Percentiles rank a stretch among this genome's conserved stretches.
Conservation (phyloP, 2,113 vertebrate species). For the Oxyruncus cristatus region DNA sequence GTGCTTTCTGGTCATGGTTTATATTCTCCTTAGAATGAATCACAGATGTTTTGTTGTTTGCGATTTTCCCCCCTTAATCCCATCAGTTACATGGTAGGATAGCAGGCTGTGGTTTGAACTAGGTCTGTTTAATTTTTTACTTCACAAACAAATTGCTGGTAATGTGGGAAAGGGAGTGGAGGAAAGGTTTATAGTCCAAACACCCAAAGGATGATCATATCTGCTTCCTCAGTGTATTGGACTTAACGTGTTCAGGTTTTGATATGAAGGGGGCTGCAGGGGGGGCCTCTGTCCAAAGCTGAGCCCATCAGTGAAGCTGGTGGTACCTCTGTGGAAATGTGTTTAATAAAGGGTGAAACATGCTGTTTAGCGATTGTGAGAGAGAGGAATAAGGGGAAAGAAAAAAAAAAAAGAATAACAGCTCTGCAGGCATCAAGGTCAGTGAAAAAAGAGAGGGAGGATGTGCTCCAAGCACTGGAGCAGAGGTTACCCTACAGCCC, state of each 20-base stretch:
- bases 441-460: background rate
- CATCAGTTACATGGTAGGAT: background rate
- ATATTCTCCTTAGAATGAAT: background rate
- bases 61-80: background rate
- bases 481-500: background rate
- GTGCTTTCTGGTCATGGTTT: constrained; percentile 30
- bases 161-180: background rate
- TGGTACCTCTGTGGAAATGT: background rate
- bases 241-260: background rate
- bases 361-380: background rate
- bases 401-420: background rate
- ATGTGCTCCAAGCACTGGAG: background rate
- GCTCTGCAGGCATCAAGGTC: background rate
- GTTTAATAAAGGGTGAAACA: background rate
- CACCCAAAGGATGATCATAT: background rate
- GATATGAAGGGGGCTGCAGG: background rate
- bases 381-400: background rate
- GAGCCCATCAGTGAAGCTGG: background rate
- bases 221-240: background rate
- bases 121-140: background rate
- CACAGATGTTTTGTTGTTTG: background rate
- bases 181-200: background rate
- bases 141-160: background rate
- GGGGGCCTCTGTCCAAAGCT: background rate
- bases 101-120: background rate